Percentiles rank a stretch among this genome's conserved stretches.
Evolutionary conservation across 2,113 vertebrate species (phyloP).

Genomic region (Lonchura striata): DNA sequence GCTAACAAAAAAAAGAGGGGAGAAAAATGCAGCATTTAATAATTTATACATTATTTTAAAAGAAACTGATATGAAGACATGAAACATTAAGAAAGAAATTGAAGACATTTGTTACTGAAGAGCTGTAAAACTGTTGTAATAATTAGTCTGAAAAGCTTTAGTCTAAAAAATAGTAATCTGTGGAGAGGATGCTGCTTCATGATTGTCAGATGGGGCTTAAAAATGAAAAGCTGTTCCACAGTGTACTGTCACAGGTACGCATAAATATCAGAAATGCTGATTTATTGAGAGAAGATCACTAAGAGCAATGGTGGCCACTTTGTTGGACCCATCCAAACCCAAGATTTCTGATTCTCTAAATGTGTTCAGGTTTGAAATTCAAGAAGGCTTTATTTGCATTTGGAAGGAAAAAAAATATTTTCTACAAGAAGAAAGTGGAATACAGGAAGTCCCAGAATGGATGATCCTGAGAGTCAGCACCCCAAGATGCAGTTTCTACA

Average conservation of each 20-base stretch:
- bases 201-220: background rate
- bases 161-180: background rate
- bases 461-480: background rate
- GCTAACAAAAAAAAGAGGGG: fast-evolving
- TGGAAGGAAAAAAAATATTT: background rate
- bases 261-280: background rate
- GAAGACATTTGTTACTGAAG: background rate
- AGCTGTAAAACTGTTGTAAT: background rate
- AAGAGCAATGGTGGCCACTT: background rate
- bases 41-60: background rate
- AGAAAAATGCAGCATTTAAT: background rate
- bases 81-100: background rate
- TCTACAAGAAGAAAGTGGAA: background rate
- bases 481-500: background rate
- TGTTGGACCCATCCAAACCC: background rate
- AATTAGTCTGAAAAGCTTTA: background rate
- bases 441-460: background rate
- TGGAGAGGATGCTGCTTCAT: background rate
- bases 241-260: background rate
- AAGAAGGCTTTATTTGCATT: background rate
- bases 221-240: background rate
- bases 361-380: background rate
- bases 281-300: background rate
- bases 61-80: background rate
- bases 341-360: background rate